Evolutionary conservation across 2,797 vertebrate genomes (phyloP).

Genomic region (Pelobates cultripes): DNA sequence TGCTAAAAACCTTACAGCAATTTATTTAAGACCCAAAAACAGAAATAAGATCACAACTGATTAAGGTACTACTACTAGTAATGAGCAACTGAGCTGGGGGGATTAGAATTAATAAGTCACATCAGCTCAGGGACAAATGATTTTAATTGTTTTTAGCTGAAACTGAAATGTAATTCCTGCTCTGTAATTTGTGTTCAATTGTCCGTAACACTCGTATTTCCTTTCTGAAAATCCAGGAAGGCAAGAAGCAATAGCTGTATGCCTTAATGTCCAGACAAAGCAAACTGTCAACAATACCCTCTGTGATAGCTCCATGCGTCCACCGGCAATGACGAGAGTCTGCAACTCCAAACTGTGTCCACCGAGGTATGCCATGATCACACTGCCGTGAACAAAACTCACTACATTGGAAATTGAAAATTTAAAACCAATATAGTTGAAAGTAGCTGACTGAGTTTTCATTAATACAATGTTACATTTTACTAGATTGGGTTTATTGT

Average conservation of each 20-base stretch:
- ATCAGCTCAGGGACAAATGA: background rate
- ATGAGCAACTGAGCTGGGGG: background rate
- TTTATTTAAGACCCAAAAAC: background rate
- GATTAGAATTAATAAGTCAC: background rate
- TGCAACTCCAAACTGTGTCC: conserved; percentile 84
- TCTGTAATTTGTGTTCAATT: background rate
- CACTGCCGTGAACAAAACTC: background rate
- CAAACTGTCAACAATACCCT: conserved; percentile 73
- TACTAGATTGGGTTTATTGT: too few relatives aligned
- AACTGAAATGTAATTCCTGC: background rate
- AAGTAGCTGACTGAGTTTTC: too few relatives aligned
- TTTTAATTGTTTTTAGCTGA: background rate
- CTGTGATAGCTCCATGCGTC: conserved; percentile 77
- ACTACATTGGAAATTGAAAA: too few relatives aligned
- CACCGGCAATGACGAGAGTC: conserved; percentile 75
- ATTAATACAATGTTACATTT: too few relatives aligned
- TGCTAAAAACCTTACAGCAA: background rate
- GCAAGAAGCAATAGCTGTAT: conserved; percentile 84
- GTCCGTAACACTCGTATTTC: background rate
- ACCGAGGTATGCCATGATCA: conserved; percentile 73
- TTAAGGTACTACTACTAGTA: background rate
- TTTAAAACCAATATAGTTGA: too few relatives aligned
- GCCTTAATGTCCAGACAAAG: conserved; percentile 74
- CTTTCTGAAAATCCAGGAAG: conserved; percentile 70
- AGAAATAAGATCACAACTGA: background rate